These are phyloP conservation scores for Tachina fera DNA, from an alignment of 2,888 invertebrate genomes.

Conservation along the genomic window DNA sequence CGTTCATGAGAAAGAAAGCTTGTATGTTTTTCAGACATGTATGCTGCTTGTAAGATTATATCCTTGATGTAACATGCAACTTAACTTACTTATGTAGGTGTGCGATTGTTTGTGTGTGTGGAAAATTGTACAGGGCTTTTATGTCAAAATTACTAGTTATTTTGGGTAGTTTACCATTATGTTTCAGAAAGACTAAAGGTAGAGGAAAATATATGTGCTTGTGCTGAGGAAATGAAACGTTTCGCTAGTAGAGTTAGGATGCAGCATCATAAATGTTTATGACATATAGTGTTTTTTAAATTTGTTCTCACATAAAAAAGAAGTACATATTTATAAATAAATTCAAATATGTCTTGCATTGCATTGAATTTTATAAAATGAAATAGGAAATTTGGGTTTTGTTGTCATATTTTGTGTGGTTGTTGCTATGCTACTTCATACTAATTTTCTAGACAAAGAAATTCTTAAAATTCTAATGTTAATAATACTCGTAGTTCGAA, in stretches of 20 bases:
- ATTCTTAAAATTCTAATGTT: conserved; percentile 22
- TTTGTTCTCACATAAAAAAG: neutral
- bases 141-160: conserved; percentile 68
- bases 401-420: neutral
- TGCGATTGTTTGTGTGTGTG: conserved; percentile 3
- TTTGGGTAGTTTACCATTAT: conserved; percentile 53
- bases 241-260: conserved; percentile 9
- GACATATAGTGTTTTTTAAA: conserved; percentile 42
- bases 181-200: conserved; percentile 10
- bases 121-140: conserved; percentile 53
- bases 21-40: conserved; percentile 43
- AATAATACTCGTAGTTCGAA: conserved; percentile 26
- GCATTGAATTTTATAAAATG: conserved; percentile 50
- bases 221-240: conserved; percentile 2
- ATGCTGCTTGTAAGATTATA: conserved; percentile 60
- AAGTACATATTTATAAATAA: neutral
- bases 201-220: neutral
- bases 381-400: conserved; percentile 35
- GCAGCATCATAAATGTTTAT: conserved; percentile 53
- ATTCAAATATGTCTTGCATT: conserved; percentile 38
- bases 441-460: conserved; percentile 14
- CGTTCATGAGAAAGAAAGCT: neutral
- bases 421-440: neutral
- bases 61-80: conserved; percentile 38
- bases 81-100: conserved; percentile 4